Base-by-base conservation (phyloP, 2,113 vertebrate genomes). In the Empidonax traillii region DNA sequence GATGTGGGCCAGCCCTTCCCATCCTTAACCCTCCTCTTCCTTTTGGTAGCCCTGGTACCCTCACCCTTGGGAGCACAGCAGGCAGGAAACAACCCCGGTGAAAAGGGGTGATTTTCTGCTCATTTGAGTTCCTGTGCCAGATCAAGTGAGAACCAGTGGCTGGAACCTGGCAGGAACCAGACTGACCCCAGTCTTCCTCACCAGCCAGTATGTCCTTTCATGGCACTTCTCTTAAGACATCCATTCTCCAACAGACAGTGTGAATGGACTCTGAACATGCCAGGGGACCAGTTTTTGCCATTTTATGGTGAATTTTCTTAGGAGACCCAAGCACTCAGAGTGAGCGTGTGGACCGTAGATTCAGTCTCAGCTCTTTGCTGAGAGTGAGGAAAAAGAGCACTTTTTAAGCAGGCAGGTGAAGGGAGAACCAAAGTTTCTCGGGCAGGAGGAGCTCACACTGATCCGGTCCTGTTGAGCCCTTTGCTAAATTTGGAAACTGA, bases 331-430 rank as follows among this genome's bases (percentile, higher is more conserved):
- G 61, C 21, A 1, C 28, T 8, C 5, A 3, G 14, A 43, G 56
- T 41, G 4, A 19, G 33, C 16, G 11, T 6, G 8, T 3, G 31
- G 39, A 0, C 25, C 3, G 2, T 2, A 35, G 17, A 14, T 51
- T 53, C 39, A 25, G 12, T 33, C 85, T 52, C 41, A 23, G 27
- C 87, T 35, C 51, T 16, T 41, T 3, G 66, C 74, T 4, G 8
- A 13, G 53, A 3, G 49, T 10, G 39, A 69, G 59, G 46, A 22
- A 12, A 41, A 22, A 5, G 27, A 71, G 30, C 18, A 3, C 47
- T 27, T 41, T 27, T 10, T 61, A 43, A 33, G 63, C 41, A 4
- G 12, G 1, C 6, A 23, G 56, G 41, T 18, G 43, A 66, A 17
- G 6, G 0, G 3, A 67, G 56, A 33, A 22, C 8, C 1, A 0